Percentiles rank a stretch among this genome's conserved stretches.
These are phyloP conservation scores for Cepaea hortensis DNA, from an alignment of 2,888 invertebrate genomes.

Conservation along the genomic window DNA sequence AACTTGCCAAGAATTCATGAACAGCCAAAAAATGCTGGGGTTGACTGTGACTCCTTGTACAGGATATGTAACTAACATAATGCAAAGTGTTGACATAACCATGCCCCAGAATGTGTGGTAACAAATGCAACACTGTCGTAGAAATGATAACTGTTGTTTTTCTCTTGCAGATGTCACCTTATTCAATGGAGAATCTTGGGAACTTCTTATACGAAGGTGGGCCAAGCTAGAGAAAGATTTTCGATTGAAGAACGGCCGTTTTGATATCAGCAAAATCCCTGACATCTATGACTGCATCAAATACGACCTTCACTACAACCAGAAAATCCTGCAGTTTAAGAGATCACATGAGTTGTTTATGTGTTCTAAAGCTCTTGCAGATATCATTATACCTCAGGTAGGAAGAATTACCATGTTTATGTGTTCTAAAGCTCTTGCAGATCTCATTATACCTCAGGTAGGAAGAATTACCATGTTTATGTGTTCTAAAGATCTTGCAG, in stretches of 20 bases:
- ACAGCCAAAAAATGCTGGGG: no score
- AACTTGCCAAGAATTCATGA: no score
- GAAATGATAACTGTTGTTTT: not conserved
- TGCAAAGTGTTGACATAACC: no score
- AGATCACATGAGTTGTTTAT: slow-evolving; percentile 82
- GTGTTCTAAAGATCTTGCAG: slow-evolving; percentile 96
- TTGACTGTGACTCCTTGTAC: no score
- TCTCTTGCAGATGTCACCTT: slow-evolving; percentile 85
- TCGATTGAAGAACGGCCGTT: slow-evolving; percentile 88
- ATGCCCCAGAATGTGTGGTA: no score
- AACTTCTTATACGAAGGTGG: slow-evolving; percentile 97
- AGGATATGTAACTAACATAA: no score
- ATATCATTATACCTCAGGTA: slow-evolving; percentile 98
- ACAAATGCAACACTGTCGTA: no score
- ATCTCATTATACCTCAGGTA: slow-evolving; percentile 98
- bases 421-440: slow-evolving; percentile 96
- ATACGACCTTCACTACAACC: slow-evolving; percentile 97
- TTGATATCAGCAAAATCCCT: slow-evolving; percentile 98
- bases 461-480: slow-evolving; percentile 81
- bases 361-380: slow-evolving; percentile 96
- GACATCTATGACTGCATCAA: slow-evolving; percentile 99
- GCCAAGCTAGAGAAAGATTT: slow-evolving; percentile 99
- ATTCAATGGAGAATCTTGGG: slow-evolving; percentile 99
- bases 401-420: slow-evolving; percentile 81
- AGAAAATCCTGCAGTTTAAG: slow-evolving; percentile 89